Conservation (phyloP, 2,797 vertebrate species). For the Euphonia xanthogaster region DNA sequence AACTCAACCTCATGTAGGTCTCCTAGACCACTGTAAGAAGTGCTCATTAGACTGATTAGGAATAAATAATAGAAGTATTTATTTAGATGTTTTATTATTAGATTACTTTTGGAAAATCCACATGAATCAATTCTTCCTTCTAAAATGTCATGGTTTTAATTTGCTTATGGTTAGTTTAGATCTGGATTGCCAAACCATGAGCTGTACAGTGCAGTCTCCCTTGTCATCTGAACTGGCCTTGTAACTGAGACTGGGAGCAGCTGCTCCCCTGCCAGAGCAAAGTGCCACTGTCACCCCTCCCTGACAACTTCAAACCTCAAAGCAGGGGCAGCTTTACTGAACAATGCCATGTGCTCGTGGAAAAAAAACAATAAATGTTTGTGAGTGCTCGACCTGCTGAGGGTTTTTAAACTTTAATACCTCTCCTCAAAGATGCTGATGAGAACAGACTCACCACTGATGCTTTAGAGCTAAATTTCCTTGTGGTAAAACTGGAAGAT, state of each 20-base stretch:
- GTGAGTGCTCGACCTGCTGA: background rate
- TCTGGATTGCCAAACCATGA: background rate
- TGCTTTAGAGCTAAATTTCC: background rate
- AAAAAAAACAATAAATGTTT: background rate
- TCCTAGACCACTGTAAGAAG: background rate
- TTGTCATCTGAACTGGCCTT: background rate
- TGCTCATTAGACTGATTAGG: background rate
- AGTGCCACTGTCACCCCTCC: background rate
- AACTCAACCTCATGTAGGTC: background rate
- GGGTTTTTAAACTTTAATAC: background rate
- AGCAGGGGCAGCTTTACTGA: background rate
- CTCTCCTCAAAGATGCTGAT: background rate
- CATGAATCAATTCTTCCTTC: background rate
- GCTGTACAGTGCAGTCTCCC: background rate
- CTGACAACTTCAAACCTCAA: background rate
- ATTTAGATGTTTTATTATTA: background rate
- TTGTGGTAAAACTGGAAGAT: background rate
- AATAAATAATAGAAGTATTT: background rate
- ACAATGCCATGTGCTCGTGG: background rate
- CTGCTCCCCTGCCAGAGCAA: background rate
- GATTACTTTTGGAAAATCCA: background rate
- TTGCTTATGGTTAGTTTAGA: background rate
- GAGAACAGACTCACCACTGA: background rate
- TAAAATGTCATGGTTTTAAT: background rate
- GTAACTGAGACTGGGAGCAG: background rate